These are phyloP conservation scores for Caerostris darwini DNA, from an alignment of 1,140 invertebrate genomes.

Conservation along the genomic window DNA sequence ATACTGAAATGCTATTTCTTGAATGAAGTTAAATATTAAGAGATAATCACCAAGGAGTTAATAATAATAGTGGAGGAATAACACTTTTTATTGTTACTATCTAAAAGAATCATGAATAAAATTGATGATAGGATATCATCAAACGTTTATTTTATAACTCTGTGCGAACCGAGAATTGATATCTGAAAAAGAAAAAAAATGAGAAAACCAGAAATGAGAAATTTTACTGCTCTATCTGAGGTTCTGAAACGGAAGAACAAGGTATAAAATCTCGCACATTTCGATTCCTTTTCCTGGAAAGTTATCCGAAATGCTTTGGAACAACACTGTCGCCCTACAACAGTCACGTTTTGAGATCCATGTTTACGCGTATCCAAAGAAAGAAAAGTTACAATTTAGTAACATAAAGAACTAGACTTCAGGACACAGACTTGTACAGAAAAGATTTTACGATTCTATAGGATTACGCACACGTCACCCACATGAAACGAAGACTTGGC, in stretches of 20 bases:
- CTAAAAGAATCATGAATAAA: too few species aligned
- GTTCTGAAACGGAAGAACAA: background rate
- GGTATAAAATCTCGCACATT: background rate
- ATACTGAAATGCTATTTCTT: too few species aligned
- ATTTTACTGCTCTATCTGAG: too few species aligned
- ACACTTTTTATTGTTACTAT: too few species aligned
- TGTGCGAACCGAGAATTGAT: too few species aligned
- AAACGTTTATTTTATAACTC: too few species aligned
- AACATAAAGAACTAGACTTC: background rate
- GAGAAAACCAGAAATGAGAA: too few species aligned
- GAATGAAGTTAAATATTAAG: too few species aligned
- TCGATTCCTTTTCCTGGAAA: background rate
- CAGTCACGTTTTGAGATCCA: background rate
- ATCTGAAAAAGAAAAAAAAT: too few species aligned
- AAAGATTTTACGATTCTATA: background rate
- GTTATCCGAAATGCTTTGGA: background rate
- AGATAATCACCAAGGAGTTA: too few species aligned
- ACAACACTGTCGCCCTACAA: background rate
- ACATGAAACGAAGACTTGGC: background rate
- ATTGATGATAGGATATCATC: too few species aligned
- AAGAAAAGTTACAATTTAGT: slow-evolving; percentile 36
- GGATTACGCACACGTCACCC: background rate
- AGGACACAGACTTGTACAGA: background rate
- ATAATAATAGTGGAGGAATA: too few species aligned
- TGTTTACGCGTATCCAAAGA: slow-evolving; percentile 38